Conservation (phyloP, 2,113 vertebrate genomes). For the Peromyscus leucopus region DNA sequence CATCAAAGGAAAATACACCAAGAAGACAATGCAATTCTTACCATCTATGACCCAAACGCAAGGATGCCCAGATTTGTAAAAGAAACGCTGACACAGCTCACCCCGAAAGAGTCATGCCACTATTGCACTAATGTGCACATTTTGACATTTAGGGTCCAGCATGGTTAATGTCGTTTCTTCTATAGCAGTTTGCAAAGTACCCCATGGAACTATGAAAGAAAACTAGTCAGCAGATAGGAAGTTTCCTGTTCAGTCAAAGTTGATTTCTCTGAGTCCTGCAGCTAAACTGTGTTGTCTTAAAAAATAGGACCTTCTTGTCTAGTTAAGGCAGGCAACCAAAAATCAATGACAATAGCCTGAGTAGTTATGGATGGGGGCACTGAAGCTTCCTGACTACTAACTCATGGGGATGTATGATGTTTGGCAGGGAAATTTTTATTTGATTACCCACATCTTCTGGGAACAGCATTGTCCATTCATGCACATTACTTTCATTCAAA, state of each 20-base stretch:
- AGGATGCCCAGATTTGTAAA: too few species aligned
- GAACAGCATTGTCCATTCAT: not conserved
- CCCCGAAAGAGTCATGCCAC: not conserved
- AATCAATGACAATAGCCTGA: not conserved
- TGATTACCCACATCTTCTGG: not conserved
- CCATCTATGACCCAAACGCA: too few species aligned
- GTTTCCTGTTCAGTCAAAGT: not conserved
- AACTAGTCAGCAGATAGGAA: not conserved
- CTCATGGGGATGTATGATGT: not conserved
- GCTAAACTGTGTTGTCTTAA: not conserved
- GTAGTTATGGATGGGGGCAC: not conserved
- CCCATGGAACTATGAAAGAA: not conserved
- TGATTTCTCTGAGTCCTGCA: not conserved
- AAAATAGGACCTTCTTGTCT: not conserved
- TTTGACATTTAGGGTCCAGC: not conserved
- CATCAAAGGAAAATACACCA: too few species aligned
- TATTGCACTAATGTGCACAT: not conserved
- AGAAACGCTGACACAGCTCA: too few species aligned
- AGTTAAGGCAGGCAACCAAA: not conserved
- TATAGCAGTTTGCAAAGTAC: not conserved
- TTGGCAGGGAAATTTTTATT: not conserved
- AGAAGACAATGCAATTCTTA: too few species aligned
- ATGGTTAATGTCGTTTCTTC: not conserved
- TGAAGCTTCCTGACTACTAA: not conserved
- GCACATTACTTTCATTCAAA: not conserved